Conservation (phyloP, 2,113 vertebrate species). For the Otocyon megalotis region DNA sequence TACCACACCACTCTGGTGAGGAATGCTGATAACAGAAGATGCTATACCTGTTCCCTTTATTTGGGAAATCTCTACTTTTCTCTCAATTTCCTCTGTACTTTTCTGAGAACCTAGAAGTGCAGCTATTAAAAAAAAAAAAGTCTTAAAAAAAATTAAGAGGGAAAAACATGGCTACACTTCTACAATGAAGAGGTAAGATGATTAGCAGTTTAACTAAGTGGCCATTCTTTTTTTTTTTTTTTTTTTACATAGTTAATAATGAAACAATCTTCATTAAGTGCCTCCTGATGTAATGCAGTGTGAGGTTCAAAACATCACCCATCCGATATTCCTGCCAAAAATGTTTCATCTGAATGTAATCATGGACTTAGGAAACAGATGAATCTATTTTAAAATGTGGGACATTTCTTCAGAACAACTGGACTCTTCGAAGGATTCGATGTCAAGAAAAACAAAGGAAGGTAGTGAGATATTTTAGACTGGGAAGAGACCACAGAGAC, state of each 20-base stretch:
- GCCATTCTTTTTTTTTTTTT: background rate
- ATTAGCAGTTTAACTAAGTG: background rate
- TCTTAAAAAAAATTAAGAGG: background rate
- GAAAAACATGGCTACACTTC: background rate
- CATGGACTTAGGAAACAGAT: background rate
- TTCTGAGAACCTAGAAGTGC: background rate
- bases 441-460: constrained; percentile 1
- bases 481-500: background rate
- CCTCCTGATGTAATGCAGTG: background rate
- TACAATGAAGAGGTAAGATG: background rate
- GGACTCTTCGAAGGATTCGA: background rate
- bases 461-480: background rate
- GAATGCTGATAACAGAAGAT: background rate
- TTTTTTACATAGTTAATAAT: background rate
- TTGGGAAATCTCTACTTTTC: background rate
- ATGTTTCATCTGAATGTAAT: background rate
- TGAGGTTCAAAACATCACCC: background rate
- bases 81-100: background rate
- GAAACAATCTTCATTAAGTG: background rate
- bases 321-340: background rate
- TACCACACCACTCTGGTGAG: background rate
- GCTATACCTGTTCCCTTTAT: background rate
- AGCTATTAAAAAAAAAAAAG: background rate
- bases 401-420: background rate
- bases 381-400: constrained; percentile 17